Evolutionary conservation across 37 sponge, comb jelly and placozoan species (phyloP).

Genomic region (Corticium candelabrum): DNA sequence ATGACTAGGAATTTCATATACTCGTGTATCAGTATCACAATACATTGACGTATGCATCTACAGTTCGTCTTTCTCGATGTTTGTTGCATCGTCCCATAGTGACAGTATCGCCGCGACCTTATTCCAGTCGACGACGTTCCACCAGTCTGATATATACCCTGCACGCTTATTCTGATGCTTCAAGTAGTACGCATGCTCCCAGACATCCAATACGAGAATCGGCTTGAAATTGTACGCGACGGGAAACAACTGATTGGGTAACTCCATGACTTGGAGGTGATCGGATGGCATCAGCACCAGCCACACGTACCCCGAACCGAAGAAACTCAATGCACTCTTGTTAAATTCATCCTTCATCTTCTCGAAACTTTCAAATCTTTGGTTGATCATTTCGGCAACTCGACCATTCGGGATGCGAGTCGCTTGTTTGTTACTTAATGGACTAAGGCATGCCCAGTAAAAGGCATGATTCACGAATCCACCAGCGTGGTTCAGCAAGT

Average conservation of each 20-base stretch:
- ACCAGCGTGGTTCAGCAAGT: slow-evolving; percentile 55
- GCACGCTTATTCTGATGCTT: slow-evolving; percentile 60
- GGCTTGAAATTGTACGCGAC: slow-evolving; percentile 43
- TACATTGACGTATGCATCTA: neutral
- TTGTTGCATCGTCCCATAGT: neutral
- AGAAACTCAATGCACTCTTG: slow-evolving; percentile 24
- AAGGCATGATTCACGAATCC: slow-evolving; percentile 71
- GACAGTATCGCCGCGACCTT: slow-evolving; percentile 23
- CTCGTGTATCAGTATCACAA: neutral
- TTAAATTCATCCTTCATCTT: slow-evolving; percentile 41
- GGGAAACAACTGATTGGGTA: slow-evolving; percentile 43
- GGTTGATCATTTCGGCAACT: neutral
- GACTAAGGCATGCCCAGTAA: slow-evolving; percentile 64
- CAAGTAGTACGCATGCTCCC: slow-evolving; percentile 91
- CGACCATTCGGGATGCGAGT: neutral
- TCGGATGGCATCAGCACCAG: neutral
- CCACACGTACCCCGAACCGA: slow-evolving; percentile 67
- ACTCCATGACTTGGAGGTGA: neutral
- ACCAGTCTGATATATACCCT: slow-evolving; percentile 49
- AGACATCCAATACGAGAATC: slow-evolving; percentile 63
- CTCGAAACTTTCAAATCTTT: neutral
- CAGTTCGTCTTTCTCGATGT: neutral
- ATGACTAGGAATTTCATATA: neutral
- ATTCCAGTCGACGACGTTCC: slow-evolving; percentile 65
- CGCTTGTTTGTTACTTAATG: neutral